Conservation (phyloP, 2,797 vertebrate genomes). For the Tenualosa thibaudeaui region DNA sequence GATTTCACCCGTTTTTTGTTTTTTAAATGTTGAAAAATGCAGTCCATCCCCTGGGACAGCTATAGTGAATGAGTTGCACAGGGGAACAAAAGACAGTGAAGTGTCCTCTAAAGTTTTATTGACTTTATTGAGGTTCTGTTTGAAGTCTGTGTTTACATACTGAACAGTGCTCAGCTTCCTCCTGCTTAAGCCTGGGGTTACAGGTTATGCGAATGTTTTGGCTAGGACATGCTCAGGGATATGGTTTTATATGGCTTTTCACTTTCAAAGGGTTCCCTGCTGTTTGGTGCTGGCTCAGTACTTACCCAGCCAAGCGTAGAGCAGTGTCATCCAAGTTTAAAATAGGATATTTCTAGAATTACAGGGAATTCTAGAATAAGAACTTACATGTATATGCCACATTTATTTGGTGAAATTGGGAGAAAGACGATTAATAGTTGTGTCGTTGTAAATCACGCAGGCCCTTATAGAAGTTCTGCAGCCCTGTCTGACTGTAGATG, state of each 20-base stretch:
- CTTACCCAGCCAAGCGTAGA: neutral
- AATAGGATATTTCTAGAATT: neutral
- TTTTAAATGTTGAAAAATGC: neutral
- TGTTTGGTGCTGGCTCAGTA: conserved; percentile 12
- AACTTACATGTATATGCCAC: neutral
- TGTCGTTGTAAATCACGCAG: neutral
- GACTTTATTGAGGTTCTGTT: neutral
- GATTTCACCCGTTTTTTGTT: neutral
- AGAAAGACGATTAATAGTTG: neutral
- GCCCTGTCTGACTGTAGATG: neutral
- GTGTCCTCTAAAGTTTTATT: neutral
- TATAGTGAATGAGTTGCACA: neutral
- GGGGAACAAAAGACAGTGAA: neutral
- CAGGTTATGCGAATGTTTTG: neutral
- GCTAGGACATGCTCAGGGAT: conserved; percentile 19
- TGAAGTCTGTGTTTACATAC: conserved; percentile 15
- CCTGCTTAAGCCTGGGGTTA: neutral
- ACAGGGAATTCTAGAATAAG: neutral
- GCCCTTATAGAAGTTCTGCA: neutral
- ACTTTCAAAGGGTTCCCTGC: conserved; percentile 11
- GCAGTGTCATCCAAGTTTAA: neutral
- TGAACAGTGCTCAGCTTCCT: neutral
- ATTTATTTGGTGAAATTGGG: neutral
- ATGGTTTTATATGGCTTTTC: conserved; percentile 10
- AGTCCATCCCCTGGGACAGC: neutral